phyloP scores from a whole-genome alignment of 1,140 invertebrate genomes.

The Bombus consobrinus region DNA sequence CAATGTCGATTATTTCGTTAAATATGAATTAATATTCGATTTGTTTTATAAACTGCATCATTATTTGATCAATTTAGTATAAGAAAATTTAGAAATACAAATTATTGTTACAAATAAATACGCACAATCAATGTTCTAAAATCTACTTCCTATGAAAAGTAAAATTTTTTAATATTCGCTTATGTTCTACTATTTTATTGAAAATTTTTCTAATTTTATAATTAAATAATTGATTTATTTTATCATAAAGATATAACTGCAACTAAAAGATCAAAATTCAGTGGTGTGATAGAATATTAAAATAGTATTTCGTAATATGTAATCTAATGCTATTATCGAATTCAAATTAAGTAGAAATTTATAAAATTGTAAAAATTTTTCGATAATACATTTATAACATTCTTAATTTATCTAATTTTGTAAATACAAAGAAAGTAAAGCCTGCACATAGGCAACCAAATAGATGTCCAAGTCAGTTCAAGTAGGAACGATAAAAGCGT shows the following conservation, averaged over 20 bases:
- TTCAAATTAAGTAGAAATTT: neutral
- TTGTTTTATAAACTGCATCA: neutral
- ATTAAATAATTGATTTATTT: too few relatives aligned
- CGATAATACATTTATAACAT: neutral
- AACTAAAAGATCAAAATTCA: neutral
- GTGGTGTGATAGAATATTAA: neutral
- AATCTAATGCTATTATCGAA: neutral
- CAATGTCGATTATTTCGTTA: neutral
- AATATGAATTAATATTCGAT: neutral
- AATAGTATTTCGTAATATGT: neutral
- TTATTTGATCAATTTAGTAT: neutral
- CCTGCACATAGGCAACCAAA: slow-evolving; percentile 44
- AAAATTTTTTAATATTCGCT: neutral
- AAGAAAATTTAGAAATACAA: neutral
- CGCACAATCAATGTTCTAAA: neutral
- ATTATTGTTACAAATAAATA: neutral
- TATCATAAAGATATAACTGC: too few relatives aligned
- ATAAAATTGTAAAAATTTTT: neutral
- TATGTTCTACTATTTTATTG: neutral
- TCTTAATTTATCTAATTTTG: neutral
- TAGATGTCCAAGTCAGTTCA: neutral
- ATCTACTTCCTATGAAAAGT: neutral
- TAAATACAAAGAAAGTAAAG: neutral
- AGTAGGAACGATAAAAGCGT: slow-evolving; percentile 14
- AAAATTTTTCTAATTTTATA: neutral